A percentile compares a stretch with the other conserved stretches of the same genome.
phyloP scores from a whole-genome alignment of 1,140 invertebrate species.

The Cecropterus lyciades region DNA sequence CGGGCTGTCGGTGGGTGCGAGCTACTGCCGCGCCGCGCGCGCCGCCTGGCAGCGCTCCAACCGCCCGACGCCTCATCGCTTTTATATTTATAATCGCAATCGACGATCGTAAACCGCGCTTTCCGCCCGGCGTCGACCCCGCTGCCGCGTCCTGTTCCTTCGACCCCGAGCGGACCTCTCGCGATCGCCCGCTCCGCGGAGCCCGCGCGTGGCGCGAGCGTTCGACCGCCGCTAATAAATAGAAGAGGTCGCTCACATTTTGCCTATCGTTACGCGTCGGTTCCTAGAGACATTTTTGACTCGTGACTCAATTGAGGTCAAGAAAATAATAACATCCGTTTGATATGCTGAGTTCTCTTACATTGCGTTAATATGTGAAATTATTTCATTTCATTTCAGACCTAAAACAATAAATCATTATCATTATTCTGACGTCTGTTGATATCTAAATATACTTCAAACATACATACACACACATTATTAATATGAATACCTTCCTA shows the following conservation, averaged over 20 bases:
- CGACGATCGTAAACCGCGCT: conserved; percentile 10
- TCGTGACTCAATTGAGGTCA: not conserved
- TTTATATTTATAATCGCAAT: conserved; percentile 39
- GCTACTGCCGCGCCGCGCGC: not conserved
- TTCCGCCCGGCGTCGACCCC: not conserved
- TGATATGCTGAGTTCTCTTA: no score
- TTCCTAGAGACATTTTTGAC: not conserved
- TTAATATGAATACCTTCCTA: no score
- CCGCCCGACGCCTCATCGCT: conserved; percentile 34
- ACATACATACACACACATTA: no score
- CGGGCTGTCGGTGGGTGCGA: not conserved
- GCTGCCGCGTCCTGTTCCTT: not conserved
- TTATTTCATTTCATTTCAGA: no score
- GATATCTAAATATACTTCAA: no score
- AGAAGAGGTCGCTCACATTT: conserved; percentile 46
- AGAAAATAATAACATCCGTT: no score
- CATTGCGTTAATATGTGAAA: no score
- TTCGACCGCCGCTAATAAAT: conserved; percentile 45
- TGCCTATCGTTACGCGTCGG: conserved; percentile 34
- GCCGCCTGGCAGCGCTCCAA: conserved; percentile 32
- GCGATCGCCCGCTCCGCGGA: no score
- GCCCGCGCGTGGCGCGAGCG: conserved; percentile 38
- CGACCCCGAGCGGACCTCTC: not conserved
- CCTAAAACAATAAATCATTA: no score
- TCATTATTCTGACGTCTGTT: no score